phyloP scores from a whole-genome alignment of 2,888 invertebrate genomes.

The Protodeltote pygarga region DNA sequence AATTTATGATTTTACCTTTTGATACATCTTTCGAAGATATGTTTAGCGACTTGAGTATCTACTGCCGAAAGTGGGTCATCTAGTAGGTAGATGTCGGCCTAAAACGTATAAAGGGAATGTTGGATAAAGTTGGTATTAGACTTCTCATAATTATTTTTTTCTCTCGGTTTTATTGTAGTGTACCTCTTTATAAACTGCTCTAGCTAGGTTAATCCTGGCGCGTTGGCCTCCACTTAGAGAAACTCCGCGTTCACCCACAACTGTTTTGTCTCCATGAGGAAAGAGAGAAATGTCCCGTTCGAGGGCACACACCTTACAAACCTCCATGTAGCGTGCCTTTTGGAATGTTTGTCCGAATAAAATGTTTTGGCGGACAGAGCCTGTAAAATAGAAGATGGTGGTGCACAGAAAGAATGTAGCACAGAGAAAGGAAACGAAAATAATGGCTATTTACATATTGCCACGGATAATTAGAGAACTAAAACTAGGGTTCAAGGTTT shows the following conservation, averaged over 20 bases:
- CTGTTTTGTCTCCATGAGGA: slow-evolving; percentile 93
- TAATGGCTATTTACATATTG: too few species aligned
- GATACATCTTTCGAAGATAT: slow-evolving; percentile 90
- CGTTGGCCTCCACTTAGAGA: slow-evolving; percentile 94
- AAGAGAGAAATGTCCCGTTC: slow-evolving; percentile 91
- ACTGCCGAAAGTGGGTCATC: slow-evolving; percentile 93
- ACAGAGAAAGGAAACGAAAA: background rate
- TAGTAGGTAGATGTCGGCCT: slow-evolving; percentile 91
- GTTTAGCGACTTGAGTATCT: slow-evolving; percentile 90
- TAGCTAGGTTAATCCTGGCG: slow-evolving; percentile 88
- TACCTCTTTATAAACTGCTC: slow-evolving; percentile 89
- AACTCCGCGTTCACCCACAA: slow-evolving; percentile 95
- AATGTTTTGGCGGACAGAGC: slow-evolving; percentile 96
- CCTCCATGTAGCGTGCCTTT: slow-evolving; percentile 87
- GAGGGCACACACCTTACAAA: slow-evolving; percentile 90
- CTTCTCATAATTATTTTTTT: background rate
- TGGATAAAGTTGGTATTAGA: background rate
- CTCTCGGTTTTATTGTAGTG: background rate
- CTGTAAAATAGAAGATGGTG: slow-evolving; percentile 52
- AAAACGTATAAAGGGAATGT: slow-evolving; percentile 21
- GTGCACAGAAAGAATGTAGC: background rate
- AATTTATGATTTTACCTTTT: slow-evolving; percentile 64
- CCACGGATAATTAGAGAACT: too few species aligned
- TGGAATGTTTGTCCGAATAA: slow-evolving; percentile 93
- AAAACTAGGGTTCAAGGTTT: too few species aligned